Conservation (phyloP, 2,113 vertebrate species). For the Notarius quadriscutis region DNA sequence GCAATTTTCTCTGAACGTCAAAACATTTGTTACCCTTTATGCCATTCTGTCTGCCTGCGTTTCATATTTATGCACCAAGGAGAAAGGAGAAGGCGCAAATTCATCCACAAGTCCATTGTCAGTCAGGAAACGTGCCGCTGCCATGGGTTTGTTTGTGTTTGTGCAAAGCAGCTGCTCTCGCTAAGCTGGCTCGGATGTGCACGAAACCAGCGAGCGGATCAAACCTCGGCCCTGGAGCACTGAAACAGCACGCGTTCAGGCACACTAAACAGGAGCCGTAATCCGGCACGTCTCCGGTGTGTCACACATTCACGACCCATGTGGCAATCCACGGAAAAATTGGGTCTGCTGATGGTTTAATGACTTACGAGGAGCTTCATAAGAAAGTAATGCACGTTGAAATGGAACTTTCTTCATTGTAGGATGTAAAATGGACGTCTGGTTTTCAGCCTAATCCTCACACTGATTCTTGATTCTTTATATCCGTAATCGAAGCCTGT, state of each 20-base stretch:
- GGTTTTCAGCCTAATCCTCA: no score
- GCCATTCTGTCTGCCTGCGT: not conserved
- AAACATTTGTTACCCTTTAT: conserved; percentile 12
- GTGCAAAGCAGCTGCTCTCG: conserved; percentile 28
- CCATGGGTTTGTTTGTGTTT: conserved; percentile 31
- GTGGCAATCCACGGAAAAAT: not conserved
- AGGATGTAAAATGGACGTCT: not conserved
- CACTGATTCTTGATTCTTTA: not conserved
- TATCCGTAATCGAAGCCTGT: no score
- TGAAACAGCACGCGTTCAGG: not conserved
- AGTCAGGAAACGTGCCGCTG: not conserved
- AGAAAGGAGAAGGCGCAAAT: not conserved
- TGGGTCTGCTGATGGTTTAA: not conserved
- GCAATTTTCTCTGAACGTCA: conserved; percentile 2
- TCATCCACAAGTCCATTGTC: conserved; percentile 32
- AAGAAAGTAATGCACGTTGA: not conserved
- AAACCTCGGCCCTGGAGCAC: conserved; percentile 23
- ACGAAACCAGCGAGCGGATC: conserved; percentile 36
- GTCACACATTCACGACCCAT: not conserved
- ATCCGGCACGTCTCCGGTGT: not conserved
- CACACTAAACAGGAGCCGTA: not conserved
- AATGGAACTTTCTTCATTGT: not conserved
- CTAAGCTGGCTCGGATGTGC: conserved; percentile 38
- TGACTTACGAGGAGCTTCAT: not conserved
- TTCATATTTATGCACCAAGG: conserved; percentile 19